Evolutionary conservation across 2,113 vertebrate genomes (phyloP).

Genomic region (Pedetes capensis): DNA sequence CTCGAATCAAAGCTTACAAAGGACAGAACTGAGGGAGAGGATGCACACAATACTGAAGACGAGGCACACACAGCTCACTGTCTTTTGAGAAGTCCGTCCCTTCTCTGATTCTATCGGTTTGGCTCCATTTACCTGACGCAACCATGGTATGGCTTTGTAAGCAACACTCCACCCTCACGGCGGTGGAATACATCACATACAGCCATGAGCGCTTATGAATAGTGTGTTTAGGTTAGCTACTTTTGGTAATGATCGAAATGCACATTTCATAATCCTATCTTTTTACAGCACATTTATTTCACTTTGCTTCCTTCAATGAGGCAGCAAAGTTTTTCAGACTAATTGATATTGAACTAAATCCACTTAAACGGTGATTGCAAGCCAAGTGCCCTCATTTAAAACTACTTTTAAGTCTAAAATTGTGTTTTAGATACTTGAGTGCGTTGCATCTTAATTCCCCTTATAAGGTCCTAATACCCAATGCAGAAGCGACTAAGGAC

Average conservation of each 20-base stretch:
- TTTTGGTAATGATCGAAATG: not conserved
- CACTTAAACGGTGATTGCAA: conserved; percentile 81
- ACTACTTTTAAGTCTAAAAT: conserved; percentile 82
- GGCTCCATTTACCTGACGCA: too few relatives aligned
- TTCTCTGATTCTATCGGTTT: not conserved
- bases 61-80: not conserved
- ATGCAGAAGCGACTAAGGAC: conserved; percentile 58
- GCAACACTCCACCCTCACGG: not conserved
- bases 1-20: not conserved
- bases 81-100: too few relatives aligned
- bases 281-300: conserved; percentile 56
- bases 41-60: not conserved
- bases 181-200: not conserved
- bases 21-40: not conserved
- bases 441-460: conserved; percentile 78
- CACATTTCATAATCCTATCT: not conserved
- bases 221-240: not conserved
- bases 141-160: not conserved
- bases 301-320: conserved; percentile 72
- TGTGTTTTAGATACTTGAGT: conserved; percentile 79
- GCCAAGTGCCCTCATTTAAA: conserved; percentile 77
- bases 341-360: conserved; percentile 80
- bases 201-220: conserved; percentile 12
- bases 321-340: conserved; percentile 76
- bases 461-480: conserved; percentile 76